A percentile compares a stretch with the other conserved stretches of the same genome.
Evolutionary conservation across 2,888 invertebrate species (phyloP).

Genomic region (Trichogramma dendrolimi): DNA sequence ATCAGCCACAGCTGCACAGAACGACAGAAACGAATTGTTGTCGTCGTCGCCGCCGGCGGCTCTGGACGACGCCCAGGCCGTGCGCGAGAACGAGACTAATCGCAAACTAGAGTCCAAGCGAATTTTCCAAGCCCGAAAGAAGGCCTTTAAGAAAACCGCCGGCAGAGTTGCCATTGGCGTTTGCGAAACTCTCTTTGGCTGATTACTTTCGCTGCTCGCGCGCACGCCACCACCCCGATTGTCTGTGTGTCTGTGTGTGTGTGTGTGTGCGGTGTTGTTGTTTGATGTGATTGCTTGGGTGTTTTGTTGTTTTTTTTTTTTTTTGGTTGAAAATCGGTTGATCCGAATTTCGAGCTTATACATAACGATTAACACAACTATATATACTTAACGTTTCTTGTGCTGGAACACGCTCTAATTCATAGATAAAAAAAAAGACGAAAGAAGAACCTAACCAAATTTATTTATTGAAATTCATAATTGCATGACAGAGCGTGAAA

Average conservation of each 20-base stretch:
- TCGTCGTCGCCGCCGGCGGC: background rate
- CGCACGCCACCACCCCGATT: too few species aligned
- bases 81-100: conserved; percentile 24
- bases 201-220: conserved; percentile 2
- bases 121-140: conserved; percentile 4
- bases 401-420: too few species aligned
- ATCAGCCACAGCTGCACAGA: conserved; percentile 2
- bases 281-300: background rate
- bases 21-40: too few species aligned
- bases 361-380: too few species aligned
- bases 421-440: too few species aligned
- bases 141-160: conserved; percentile 22
- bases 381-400: too few species aligned
- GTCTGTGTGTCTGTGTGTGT: too few species aligned
- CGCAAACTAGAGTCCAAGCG: conserved; percentile 20
- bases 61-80: conserved; percentile 20
- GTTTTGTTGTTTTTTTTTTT: background rate
- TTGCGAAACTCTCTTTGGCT: conserved; percentile 26
- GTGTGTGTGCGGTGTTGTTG: too few species aligned
- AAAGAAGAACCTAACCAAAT: too few species aligned
- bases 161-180: conserved; percentile 27
- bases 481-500: too few species aligned
- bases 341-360: too few species aligned
- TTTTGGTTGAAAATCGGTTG: background rate
- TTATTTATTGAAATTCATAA: too few species aligned